These are phyloP conservation scores for Diarsia dahlii DNA, from an alignment of 2,888 invertebrate genomes.

Conservation along the genomic window DNA sequence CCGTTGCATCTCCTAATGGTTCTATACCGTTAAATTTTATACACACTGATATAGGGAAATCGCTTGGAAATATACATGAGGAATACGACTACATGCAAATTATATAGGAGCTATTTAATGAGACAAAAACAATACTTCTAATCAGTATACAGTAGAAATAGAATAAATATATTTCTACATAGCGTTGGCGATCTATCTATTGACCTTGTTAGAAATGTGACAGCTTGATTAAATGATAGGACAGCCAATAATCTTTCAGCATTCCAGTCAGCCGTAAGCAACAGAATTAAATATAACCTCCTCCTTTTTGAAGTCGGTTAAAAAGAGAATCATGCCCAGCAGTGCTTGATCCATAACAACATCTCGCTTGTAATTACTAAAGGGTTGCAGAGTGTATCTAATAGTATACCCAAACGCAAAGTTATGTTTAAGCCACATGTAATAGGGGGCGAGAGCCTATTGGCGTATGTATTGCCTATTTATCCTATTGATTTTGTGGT, in stretches of 20 bases:
- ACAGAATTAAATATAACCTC: too few species aligned
- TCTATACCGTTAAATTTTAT: conserved; percentile 53
- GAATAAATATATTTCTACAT: neutral
- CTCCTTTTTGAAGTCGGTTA: too few species aligned
- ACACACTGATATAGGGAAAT: conserved; percentile 39
- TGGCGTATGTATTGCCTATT: too few species aligned
- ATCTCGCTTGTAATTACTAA: too few species aligned
- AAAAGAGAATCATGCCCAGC: neutral
- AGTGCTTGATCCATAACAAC: neutral
- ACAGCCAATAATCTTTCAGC: neutral
- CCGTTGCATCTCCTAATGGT: conserved; percentile 38
- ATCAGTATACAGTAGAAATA: neutral
- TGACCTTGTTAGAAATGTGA: neutral
- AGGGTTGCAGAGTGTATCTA: too few species aligned
- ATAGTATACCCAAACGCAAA: too few species aligned
- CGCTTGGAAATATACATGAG: conserved; percentile 21
- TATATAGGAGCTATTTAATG: conserved; percentile 4
- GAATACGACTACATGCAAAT: conserved; percentile 25
- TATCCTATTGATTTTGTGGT: too few species aligned
- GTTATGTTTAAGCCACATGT: too few species aligned
- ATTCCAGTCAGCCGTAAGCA: too few species aligned
- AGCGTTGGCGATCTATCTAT: neutral
- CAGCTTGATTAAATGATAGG: neutral
- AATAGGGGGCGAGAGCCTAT: too few species aligned
- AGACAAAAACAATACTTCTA: conserved; percentile 7